A percentile compares a stretch with the other conserved stretches of the same genome.
phyloP scores from a whole-genome alignment of 2,113 vertebrate genomes.

The Steatornis caripensis region DNA sequence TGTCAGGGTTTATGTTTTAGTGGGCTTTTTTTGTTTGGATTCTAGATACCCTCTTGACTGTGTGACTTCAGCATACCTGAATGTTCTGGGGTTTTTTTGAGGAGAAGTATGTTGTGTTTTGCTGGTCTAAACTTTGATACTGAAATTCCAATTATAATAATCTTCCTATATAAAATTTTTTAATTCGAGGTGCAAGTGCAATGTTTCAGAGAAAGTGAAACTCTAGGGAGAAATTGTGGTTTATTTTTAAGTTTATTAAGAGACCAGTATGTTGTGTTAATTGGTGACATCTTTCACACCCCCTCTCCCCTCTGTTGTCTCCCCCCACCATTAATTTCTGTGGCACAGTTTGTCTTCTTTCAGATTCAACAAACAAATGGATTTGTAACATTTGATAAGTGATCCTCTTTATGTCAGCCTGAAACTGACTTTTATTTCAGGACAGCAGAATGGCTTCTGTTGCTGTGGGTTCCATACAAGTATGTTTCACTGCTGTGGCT shows the following conservation, averaged over 20 bases:
- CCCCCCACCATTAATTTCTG: background rate
- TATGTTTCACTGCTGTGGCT: conserved; percentile 84
- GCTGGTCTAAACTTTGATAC: background rate
- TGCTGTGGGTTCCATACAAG: conserved; percentile 83
- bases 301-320: background rate
- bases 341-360: background rate
- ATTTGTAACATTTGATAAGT: background rate
- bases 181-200: background rate
- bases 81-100: background rate
- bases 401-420: background rate
- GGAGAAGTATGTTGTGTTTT: background rate
- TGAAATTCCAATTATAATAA: background rate
- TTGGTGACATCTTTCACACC: background rate
- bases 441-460: conserved; percentile 84
- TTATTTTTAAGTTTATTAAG: background rate
- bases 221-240: background rate
- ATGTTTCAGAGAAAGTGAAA: background rate
- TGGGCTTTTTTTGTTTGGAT: background rate
- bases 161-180: background rate
- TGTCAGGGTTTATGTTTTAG: background rate
- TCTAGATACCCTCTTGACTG: background rate
- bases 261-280: background rate
- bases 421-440: conserved; percentile 61
- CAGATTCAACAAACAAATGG: background rate
- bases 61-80: background rate